Conservation (phyloP, 2,888 invertebrate species). For the Xestia rhomboidea region DNA sequence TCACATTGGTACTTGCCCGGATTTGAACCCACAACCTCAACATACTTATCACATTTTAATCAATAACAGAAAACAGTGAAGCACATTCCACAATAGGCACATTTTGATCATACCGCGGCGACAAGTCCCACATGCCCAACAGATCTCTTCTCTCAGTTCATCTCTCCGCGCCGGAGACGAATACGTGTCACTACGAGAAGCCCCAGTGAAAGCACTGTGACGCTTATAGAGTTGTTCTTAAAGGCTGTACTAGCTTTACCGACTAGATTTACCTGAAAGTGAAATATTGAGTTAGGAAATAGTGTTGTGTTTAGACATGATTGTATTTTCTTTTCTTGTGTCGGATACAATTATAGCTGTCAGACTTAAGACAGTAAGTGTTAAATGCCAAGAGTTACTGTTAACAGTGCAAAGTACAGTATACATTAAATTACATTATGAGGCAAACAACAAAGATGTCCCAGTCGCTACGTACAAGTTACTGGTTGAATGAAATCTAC, state of each 20-base stretch:
- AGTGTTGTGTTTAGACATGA: slow-evolving; percentile 5
- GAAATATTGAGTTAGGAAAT: slow-evolving; percentile 19
- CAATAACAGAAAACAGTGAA: background rate
- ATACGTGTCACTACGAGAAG: slow-evolving; percentile 54
- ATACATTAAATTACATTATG: no score
- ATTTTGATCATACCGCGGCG: background rate
- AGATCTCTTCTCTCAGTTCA: background rate
- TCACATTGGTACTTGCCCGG: no score
- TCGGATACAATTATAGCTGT: background rate
- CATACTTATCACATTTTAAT: background rate
- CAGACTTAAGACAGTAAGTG: background rate
- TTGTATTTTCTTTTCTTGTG: background rate
- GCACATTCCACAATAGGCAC: background rate
- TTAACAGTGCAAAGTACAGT: background rate
- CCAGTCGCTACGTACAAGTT: no score
- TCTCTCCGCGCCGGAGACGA: background rate
- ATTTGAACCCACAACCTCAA: no score
- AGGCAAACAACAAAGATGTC: no score
- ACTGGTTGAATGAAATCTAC: background rate
- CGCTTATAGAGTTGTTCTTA: slow-evolving; percentile 50
- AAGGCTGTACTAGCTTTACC: slow-evolving; percentile 22
- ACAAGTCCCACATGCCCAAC: background rate
- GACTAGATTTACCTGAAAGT: slow-evolving; percentile 23
- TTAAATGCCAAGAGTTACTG: background rate
- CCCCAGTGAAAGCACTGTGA: slow-evolving; percentile 51